A percentile compares a stretch with the other conserved stretches of the same genome.
Conservation (phyloP, 2,113 vertebrate genomes). For the Natator depressus region DNA sequence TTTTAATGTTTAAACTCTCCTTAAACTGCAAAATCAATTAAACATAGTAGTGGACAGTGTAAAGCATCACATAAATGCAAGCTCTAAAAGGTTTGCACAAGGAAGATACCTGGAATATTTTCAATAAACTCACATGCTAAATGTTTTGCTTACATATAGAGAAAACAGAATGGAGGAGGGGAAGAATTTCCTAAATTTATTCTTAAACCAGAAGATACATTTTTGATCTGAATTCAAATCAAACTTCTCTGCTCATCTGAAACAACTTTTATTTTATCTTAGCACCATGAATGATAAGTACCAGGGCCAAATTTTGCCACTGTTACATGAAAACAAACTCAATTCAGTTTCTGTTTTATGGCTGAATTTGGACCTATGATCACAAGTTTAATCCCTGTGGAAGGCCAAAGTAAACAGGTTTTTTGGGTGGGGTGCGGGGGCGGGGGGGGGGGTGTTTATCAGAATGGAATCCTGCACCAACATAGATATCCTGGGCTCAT, state of each 20-base stretch:
- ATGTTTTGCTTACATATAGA: not conserved
- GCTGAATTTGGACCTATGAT: not conserved
- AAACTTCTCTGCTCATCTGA: not conserved
- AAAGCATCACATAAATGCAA: not conserved
- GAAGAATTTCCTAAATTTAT: not conserved
- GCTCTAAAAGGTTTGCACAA: not conserved
- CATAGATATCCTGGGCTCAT: not conserved
- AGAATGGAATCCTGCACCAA: not conserved
- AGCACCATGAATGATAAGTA: not conserved
- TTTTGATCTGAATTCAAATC: not conserved
- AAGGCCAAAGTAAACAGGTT: not conserved
- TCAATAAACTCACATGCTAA: accelerated
- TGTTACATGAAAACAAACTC: not conserved
- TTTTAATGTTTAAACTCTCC: not conserved
- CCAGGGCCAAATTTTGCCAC: not conserved
- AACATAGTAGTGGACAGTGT: accelerated
- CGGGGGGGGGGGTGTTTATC: not conserved
- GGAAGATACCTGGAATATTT: not conserved
- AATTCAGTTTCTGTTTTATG: not conserved
- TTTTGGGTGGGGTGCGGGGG: not conserved
- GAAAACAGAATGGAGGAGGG: not conserved
- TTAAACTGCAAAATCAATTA: not conserved
- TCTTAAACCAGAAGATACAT: not conserved
- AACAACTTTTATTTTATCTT: not conserved
- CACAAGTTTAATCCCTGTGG: not conserved